A percentile compares a stretch with the other conserved stretches of the same genome.
phyloP scores from a whole-genome alignment of 2,113 vertebrate species.

The Sylvilagus bachmani region DNA sequence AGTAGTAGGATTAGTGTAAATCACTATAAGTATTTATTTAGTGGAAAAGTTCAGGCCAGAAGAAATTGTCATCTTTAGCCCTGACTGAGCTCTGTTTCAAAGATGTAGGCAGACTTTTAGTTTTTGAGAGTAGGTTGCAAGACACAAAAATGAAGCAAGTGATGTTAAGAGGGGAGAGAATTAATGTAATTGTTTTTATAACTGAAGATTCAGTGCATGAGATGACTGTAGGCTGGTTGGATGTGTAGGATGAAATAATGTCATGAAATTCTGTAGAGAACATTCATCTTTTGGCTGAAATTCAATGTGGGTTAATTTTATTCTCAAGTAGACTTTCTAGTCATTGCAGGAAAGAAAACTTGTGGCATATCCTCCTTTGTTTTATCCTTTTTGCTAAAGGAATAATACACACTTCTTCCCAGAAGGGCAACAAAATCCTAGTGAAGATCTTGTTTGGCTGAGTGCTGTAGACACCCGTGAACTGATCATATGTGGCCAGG shows the following conservation, averaged over 20 bases:
- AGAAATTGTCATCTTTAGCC: not conserved
- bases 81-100: not conserved
- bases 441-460: not conserved
- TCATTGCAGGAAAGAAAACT: too few relatives aligned
- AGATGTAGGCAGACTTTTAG: not conserved
- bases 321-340: not conserved
- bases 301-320: not conserved
- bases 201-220: not conserved
- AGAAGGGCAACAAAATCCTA: not conserved
- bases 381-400: not conserved
- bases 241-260: not conserved
- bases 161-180: not conserved
- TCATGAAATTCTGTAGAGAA: not conserved
- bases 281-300: not conserved
- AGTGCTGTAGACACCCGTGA: not conserved
- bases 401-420: not conserved
- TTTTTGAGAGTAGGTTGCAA: not conserved
- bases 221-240: not conserved
- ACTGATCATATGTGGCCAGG: not conserved
- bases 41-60: not conserved
- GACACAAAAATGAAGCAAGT: conserved; percentile 14
- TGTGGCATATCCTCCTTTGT: not conserved
- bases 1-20: not conserved
- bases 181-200: not conserved
- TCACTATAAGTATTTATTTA: not conserved